Evolutionary conservation across 2,113 vertebrate species (phyloP), one percentile per base, ranked within the genome.

Genomic region (Strix aluco): DNA sequence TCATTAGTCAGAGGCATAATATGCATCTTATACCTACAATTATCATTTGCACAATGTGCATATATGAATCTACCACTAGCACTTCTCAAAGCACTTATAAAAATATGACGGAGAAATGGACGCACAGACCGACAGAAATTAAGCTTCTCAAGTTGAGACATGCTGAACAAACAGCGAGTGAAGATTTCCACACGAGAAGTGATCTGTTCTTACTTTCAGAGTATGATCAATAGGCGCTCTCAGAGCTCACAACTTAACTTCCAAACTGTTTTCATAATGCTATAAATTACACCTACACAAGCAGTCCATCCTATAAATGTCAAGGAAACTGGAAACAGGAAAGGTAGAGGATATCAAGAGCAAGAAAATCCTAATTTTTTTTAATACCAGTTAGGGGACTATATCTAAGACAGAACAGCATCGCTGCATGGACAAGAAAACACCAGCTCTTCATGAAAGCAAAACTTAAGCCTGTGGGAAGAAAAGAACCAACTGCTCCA

Each of bases 141-240:
- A 94, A 96, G 54, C 91, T 92, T 29, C 75, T 92, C 83, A 87
- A 95, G 91, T 74, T 72, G 49, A 61, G 86, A 92, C 91, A 90
- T 0, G 80, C 79, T 90, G 88, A 88, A 30, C 59, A 83, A 90
- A 86, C 32, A 93, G 71, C 54, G 75, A 54, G 44, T 52, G 67
- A 73, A 77, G 51, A 70, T 81, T 92, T 92, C 90, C 77, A 84
- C 61, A 80, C 52, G 25, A 77, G 34, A 44, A 36, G 36, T 61
- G 18, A 79, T n/a, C 63, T 67, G 67, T 20, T 47, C 67, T 86
- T 25, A 42, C 8, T 70, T 83, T 59, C 52, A 61, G 46, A 90
- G 38, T 10, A 34, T 17, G 21, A 82, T 63, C 49, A 3, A 88
- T 14, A 72, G 23, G n/a, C n/a, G 58, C 49, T 26, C 54, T 70